These are phyloP conservation scores for Macrostomum lignano DNA, from an alignment of 1,140 invertebrate genomes.

Conservation along the genomic window DNA sequence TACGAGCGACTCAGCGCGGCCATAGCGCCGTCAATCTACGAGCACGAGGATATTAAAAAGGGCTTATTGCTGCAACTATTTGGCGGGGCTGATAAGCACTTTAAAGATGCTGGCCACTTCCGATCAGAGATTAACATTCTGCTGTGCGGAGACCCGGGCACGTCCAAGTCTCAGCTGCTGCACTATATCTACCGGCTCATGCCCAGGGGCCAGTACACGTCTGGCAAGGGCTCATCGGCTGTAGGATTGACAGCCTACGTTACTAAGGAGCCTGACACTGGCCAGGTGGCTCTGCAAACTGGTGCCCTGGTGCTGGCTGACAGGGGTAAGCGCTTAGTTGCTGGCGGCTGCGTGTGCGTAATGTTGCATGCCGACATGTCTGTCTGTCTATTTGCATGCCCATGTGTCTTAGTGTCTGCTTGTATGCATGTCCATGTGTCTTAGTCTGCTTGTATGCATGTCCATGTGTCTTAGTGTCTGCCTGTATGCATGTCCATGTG, in stretches of 20 bases:
- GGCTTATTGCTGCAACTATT: constrained; percentile 81
- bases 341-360: too few relatives aligned
- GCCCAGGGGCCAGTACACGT: constrained; percentile 75
- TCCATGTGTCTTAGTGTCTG: too few relatives aligned
- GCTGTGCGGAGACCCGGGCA: constrained; percentile 90
- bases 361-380: too few relatives aligned
- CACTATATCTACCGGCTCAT: constrained; percentile 76
- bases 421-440: too few relatives aligned
- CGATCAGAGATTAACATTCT: constrained; percentile 62
- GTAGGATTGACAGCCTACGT: constrained; percentile 96
- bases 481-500: too few relatives aligned
- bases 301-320: constrained; percentile 24
- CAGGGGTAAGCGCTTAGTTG: too few relatives aligned
- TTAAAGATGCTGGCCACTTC: constrained; percentile 37
- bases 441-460: too few relatives aligned
- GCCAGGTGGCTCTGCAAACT: constrained; percentile 75
- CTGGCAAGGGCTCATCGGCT: constrained; percentile 81
- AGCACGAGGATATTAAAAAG: constrained; percentile 92
- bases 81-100: constrained; percentile 77
- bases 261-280: constrained; percentile 81
- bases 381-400: too few relatives aligned
- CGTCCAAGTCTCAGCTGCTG: constrained; percentile 83
- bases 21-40: constrained; percentile 76
- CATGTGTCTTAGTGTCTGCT: too few relatives aligned
- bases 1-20: constrained; percentile 68